phyloP scores from a whole-genome alignment of 2,113 vertebrate genomes.

The Zosterops borbonicus region DNA sequence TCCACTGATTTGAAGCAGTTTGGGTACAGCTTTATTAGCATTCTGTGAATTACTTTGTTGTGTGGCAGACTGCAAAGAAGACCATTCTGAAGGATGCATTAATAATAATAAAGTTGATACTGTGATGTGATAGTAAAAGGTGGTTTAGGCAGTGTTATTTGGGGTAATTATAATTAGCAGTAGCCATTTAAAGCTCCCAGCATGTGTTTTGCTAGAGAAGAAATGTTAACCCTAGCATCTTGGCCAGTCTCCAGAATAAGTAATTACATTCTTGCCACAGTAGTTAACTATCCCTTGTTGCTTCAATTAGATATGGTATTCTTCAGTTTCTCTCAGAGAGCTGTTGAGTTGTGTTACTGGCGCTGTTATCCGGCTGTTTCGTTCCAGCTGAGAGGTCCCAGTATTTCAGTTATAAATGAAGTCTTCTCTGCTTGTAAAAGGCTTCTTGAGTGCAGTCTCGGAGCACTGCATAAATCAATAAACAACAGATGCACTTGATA shows the following conservation, averaged over 20 bases:
- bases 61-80: background rate
- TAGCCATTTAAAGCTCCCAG: conserved; percentile 11
- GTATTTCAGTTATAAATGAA: conserved; percentile 64
- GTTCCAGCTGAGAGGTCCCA: conserved; percentile 30
- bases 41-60: background rate
- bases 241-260: conserved; percentile 34
- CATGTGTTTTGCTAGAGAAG: background rate
- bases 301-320: conserved; percentile 31
- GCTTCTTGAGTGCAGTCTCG: conserved; percentile 3
- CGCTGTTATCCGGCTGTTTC: background rate
- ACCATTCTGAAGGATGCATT: background rate
- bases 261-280: conserved; percentile 44
- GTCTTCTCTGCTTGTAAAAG: conserved; percentile 29
- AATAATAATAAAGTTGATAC: conserved; percentile 9
- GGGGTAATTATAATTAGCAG: conserved; percentile 6
- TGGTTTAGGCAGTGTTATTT: background rate
- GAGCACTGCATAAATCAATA: conserved; percentile 54
- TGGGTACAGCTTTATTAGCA: background rate
- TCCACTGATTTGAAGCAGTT: background rate
- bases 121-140: background rate
- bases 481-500: conserved; percentile 35
- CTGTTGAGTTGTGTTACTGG: background rate
- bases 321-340: conserved; percentile 16
- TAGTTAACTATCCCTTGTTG: conserved; percentile 46
- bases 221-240: conserved; percentile 20